These are phyloP conservation scores for Peromyscus leucopus DNA, from an alignment of 2,113 vertebrate genomes.

Conservation along the genomic window DNA sequence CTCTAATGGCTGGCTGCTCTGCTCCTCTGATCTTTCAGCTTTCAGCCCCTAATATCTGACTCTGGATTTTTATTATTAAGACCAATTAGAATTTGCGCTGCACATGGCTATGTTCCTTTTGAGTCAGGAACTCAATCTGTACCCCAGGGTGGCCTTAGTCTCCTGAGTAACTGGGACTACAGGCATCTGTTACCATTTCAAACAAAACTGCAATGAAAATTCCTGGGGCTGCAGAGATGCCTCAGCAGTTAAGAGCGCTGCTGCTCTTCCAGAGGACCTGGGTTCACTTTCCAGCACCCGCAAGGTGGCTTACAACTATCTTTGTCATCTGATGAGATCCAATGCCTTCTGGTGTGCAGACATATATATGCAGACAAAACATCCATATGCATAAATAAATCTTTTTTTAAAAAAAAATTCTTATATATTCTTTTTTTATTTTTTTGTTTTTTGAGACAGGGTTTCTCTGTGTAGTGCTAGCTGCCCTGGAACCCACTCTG, in stretches of 20 bases:
- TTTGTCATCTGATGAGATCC: not conserved
- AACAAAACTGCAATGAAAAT: conserved; percentile 35
- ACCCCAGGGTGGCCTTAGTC: not conserved
- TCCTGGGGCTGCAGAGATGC: not conserved
- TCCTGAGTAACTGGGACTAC: not conserved
- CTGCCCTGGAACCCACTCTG: not conserved
- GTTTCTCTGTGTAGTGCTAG: not conserved
- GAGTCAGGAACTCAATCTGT: not conserved
- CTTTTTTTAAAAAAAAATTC: not conserved
- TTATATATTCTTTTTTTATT: not conserved
- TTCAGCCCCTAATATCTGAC: too few relatives aligned
- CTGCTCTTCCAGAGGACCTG: not conserved
- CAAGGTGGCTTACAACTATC: not conserved
- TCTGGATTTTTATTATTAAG: too few relatives aligned
- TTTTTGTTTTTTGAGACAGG: not conserved
- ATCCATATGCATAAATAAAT: not conserved
- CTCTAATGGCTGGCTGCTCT: too few relatives aligned
- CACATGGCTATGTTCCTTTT: conserved; percentile 24
- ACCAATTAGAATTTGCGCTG: not conserved
- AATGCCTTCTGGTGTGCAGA: not conserved
- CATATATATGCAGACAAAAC: not conserved
- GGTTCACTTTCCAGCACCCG: not conserved
- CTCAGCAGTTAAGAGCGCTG: not conserved
- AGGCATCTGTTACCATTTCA: conserved; percentile 8
- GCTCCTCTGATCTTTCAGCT: too few relatives aligned